Evolutionary conservation across 2,888 invertebrate species (phyloP).

Genomic region (Tetropium fuscum): DNA sequence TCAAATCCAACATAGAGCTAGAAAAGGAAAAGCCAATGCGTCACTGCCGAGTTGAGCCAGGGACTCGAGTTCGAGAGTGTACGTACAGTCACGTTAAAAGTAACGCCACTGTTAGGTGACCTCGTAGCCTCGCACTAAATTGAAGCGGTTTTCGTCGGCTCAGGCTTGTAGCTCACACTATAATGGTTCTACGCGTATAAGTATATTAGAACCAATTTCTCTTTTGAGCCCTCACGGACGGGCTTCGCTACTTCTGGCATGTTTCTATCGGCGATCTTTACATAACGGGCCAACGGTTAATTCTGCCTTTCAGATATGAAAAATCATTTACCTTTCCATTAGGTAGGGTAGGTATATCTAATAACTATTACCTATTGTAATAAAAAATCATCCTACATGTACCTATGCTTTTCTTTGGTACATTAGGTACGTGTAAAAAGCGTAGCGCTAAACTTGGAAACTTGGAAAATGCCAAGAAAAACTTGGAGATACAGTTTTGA

Average conservation of each 20-base stretch:
- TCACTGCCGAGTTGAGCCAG: slow-evolving; percentile 10
- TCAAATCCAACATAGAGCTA: slow-evolving; percentile 19
- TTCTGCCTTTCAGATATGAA: slow-evolving; percentile 3
- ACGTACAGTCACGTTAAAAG: not conserved
- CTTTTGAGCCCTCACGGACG: too few relatives aligned
- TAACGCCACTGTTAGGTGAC: slow-evolving; percentile 21
- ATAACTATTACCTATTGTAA: too few relatives aligned
- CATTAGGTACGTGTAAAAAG: too few relatives aligned
- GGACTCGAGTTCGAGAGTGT: too few relatives aligned
- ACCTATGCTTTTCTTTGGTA: too few relatives aligned
- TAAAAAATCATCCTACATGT: too few relatives aligned
- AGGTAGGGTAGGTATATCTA: too few relatives aligned
- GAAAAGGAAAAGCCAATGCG: slow-evolving; percentile 4
- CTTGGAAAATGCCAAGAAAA: slow-evolving; percentile 10
- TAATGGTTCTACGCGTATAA: slow-evolving; percentile 9
- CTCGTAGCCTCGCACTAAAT: slow-evolving; percentile 18
- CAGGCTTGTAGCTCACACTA: slow-evolving; percentile 4
- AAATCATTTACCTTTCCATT: too few relatives aligned
- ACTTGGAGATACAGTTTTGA: slow-evolving; percentile 21
- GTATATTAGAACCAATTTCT: slow-evolving; percentile 17
- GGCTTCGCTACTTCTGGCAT: not conserved
- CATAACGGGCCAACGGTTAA: not conserved
- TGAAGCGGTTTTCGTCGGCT: not conserved
- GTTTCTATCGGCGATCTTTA: slow-evolving; percentile 11
- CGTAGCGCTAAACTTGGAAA: slow-evolving; percentile 8